Percentiles rank a stretch among this genome's conserved stretches.
Conservation (phyloP, 2,888 invertebrate species). For the Amphipoea lucens region DNA sequence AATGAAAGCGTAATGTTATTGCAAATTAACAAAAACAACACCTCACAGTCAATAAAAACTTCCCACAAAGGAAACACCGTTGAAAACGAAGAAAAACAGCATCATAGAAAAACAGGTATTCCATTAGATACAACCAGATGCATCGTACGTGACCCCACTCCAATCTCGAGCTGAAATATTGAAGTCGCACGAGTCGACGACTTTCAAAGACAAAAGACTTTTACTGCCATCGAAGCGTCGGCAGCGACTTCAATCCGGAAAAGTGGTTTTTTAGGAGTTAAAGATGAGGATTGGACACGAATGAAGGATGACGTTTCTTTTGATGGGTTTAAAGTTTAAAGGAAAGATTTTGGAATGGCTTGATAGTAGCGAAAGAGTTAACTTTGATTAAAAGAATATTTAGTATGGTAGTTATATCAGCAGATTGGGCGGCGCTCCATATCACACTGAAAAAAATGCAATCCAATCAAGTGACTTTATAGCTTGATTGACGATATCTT, state of each 20-base stretch:
- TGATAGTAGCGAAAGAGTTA: not conserved
- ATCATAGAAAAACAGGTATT: conserved; percentile 38
- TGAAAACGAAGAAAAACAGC: conserved; percentile 11
- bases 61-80: not conserved
- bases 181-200: conserved; percentile 40
- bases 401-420: no score
- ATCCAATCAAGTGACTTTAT: no score
- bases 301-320: conserved; percentile 10
- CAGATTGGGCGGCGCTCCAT: not conserved
- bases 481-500: no score
- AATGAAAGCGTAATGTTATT: not conserved
- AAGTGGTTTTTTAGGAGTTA: conserved; percentile 53
- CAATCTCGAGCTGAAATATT: conserved; percentile 51
- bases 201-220: conserved; percentile 55
- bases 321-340: conserved; percentile 1
- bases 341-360: not conserved
- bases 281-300: conserved; percentile 35
- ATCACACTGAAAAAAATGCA: no score
- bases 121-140: conserved; percentile 34
- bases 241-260: conserved; percentile 43
- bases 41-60: conserved; percentile 4
- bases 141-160: conserved; percentile 49
- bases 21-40: not conserved
- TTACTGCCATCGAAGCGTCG: conserved; percentile 34
- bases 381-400: not conserved